Percentiles rank a stretch among this genome's conserved stretches.
Evolutionary conservation across 2,113 vertebrate genomes (phyloP).

Genomic region (Larimichthys crocea): DNA sequence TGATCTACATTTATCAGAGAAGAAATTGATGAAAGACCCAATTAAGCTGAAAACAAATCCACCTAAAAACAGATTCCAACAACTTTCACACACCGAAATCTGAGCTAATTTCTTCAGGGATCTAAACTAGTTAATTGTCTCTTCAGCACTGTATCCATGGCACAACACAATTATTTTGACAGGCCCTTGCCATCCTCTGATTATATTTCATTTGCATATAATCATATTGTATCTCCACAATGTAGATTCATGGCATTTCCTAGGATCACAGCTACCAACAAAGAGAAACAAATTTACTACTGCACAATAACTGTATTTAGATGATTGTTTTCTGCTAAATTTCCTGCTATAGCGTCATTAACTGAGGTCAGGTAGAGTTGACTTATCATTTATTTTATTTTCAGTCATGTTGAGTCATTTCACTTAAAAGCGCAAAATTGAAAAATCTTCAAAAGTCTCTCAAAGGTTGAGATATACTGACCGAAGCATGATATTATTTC

Average conservation of each 20-base stretch:
- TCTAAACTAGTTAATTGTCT: neutral
- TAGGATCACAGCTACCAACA: neutral
- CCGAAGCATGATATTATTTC: conserved; percentile 8
- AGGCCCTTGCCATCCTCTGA: neutral
- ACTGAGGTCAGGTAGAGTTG: neutral
- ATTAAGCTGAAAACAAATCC: neutral
- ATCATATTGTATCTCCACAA: conserved; percentile 1
- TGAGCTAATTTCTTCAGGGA: neutral
- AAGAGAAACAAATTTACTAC: too few species aligned
- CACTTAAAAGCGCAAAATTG: neutral
- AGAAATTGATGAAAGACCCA: neutral
- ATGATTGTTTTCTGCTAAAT: neutral
- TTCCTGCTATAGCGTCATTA: neutral
- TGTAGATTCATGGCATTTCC: neutral
- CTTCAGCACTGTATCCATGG: neutral
- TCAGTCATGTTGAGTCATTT: conserved; percentile 12
- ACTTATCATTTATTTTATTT: neutral
- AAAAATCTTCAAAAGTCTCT: conserved; percentile 16
- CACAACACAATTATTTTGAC: neutral
- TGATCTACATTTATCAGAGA: neutral
- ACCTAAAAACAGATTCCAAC: neutral
- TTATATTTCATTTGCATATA: neutral
- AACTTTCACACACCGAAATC: too few species aligned
- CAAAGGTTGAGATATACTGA: neutral
- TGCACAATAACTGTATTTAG: neutral